A percentile compares a stretch with the other conserved stretches of the same genome.
Conservation (phyloP, 2,797 vertebrate genomes). For the Karalla daura region DNA sequence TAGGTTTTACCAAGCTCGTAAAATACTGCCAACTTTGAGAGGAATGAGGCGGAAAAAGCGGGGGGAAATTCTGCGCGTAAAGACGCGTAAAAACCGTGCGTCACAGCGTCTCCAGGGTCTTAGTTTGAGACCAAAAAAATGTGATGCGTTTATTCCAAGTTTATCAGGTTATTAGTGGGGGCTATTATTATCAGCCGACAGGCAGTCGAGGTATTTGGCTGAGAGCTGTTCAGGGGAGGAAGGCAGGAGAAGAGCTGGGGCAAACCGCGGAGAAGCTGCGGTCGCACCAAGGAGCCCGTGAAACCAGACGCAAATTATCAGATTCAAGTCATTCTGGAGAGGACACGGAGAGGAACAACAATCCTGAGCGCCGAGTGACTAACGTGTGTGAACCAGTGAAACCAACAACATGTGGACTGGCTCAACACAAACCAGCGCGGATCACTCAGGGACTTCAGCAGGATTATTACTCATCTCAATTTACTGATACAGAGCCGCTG, state of each 20-base stretch:
- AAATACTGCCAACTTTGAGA: not conserved
- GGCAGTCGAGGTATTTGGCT: conserved; percentile 3
- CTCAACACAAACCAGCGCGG: not conserved
- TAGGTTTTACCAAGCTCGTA: conserved; percentile 30
- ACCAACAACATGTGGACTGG: not conserved
- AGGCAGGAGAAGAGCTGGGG: too few relatives aligned
- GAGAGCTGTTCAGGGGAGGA: not conserved
- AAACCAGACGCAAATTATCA: not conserved
- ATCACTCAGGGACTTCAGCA: not conserved
- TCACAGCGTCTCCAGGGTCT: conserved; percentile 4
- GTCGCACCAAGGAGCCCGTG: not conserved
- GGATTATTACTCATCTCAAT: too few relatives aligned
- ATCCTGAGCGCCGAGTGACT: too few relatives aligned
- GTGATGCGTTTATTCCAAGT: not conserved
- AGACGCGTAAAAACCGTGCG: conserved; percentile 40
- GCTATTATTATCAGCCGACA: not conserved
- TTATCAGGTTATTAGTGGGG: not conserved
- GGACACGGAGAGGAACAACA: not conserved
- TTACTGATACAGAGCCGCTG: too few relatives aligned
- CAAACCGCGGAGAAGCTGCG: conserved; percentile 2
- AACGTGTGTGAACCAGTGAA: not conserved
- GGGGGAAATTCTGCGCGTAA: not conserved
- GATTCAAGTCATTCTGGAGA: not conserved
- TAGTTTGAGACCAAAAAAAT: not conserved
- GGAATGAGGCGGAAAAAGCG: conserved; percentile 30